Base-by-base conservation (phyloP, 1,140 invertebrate genomes). In the Neelides sp. region DNA sequence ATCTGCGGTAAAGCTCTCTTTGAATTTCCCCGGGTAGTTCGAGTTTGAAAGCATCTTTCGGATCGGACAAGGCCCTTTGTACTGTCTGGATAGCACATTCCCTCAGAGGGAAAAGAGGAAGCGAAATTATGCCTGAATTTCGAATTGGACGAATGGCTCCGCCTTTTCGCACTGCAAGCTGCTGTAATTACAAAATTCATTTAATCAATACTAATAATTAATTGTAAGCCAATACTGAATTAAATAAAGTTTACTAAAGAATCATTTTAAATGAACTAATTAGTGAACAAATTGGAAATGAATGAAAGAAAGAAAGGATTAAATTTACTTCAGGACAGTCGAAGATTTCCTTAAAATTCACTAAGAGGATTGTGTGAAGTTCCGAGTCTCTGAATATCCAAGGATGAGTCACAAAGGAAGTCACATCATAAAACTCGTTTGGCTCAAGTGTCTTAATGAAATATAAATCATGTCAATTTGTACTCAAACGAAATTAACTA, bases 381-480 rank as follows among this genome's bases (percentile, higher is more conserved):
- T 73, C 61, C 27, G 69, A 61, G 62, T 83, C 78, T 26, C 75
- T 62, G 57, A 81, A 82, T 24, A 83, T 73, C 81, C 81, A 85
- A 5, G 78, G 78, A 69, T 85, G 82, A 2, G 73, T 74, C 17
- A 73, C 78, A 64, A 72, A 85, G 0, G 82, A 84, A 58, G 80
- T 78, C 2, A 80, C 72, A 61, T 82, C 76, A 39, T 74, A 67
- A 61, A 64, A 73, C 4, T 72, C 61, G 0, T 64, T 65, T n/a
- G 73, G 63, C 4, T 64, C 57, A 4, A 83, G 61, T 1, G 67
- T 70, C 32, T 63, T 32, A 19, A 1, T 13, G 19, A 15, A 44
- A 51, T 15, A 57, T 10, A 43, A 32, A 52, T 39, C 22, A 49
- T 43, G 34, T 12, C 8, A 8, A 35, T 35, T 8, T 17, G 8